phyloP scores from a whole-genome alignment of 2,888 invertebrate genomes.

The Ormia ochracea region DNA sequence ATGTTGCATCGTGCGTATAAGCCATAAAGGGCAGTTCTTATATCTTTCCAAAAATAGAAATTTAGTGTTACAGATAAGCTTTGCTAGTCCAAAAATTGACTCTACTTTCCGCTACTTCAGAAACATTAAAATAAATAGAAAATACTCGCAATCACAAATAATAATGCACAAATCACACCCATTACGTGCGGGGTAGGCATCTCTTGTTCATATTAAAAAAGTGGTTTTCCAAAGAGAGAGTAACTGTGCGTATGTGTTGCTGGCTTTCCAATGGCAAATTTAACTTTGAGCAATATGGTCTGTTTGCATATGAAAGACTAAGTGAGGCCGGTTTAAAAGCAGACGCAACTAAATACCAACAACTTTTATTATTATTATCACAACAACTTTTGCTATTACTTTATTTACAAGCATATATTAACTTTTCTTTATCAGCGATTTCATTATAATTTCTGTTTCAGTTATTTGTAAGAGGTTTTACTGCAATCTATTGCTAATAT shows the following conservation, averaged over 20 bases:
- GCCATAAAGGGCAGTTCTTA: no score
- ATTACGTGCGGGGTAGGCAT: neutral
- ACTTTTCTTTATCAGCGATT: slow-evolving; percentile 14
- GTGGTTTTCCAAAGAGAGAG: slow-evolving; percentile 43
- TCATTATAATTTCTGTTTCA: slow-evolving; percentile 28
- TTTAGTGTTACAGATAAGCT: no score
- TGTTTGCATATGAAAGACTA: slow-evolving; percentile 24
- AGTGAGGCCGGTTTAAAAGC: slow-evolving; percentile 35
- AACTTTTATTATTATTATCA: slow-evolving; percentile 23
- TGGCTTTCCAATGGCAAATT: slow-evolving; percentile 23
- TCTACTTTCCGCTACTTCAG: no score
- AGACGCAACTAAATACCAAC: slow-evolving; percentile 39
- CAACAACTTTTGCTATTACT: slow-evolving; percentile 19
- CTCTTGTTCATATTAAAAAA: neutral
- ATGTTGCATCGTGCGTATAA: no score
- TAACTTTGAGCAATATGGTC: slow-evolving; percentile 3
- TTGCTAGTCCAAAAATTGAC: no score
- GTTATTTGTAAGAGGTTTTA: slow-evolving; percentile 63
- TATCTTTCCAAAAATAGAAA: no score
- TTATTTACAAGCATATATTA: neutral
- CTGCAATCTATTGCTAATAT: slow-evolving; percentile 65
- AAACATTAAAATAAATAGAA: no score
- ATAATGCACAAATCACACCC: neutral
- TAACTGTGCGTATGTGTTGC: slow-evolving; percentile 4
- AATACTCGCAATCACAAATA: neutral